phyloP scores from a whole-genome alignment of 2,113 vertebrate species.

The Phalacrocorax carbo region DNA sequence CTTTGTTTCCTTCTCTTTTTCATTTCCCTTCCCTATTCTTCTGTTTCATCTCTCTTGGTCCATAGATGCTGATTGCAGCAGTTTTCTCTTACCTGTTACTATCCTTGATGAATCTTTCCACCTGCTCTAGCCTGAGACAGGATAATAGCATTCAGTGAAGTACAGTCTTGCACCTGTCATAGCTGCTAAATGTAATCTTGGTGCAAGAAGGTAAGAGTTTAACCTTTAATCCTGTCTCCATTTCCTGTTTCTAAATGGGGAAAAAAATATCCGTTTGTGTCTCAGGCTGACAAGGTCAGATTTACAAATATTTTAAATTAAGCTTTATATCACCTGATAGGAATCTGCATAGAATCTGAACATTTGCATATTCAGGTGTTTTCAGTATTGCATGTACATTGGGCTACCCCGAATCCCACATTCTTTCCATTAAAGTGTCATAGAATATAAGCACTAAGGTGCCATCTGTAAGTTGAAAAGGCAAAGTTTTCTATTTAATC shows the following conservation, averaged over 20 bases:
- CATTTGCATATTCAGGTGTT: not conserved
- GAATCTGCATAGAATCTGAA: not conserved
- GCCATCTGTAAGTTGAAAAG: conserved; percentile 22
- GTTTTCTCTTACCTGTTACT: not conserved
- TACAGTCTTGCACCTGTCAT: not conserved
- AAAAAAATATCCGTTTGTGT: not conserved
- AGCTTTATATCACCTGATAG: not conserved
- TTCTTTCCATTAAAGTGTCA: not conserved
- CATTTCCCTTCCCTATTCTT: not conserved
- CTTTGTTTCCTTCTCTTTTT: not conserved
- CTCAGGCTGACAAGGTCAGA: not conserved
- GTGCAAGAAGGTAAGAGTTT: not conserved
- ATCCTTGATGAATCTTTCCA: not conserved
- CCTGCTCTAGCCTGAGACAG: not conserved
- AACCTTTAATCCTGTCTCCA: not conserved
- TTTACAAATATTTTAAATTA: not conserved
- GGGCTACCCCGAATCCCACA: not conserved
- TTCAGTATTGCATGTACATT: not conserved
- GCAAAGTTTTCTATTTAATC: conserved; percentile 26
- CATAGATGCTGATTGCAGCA: not conserved
- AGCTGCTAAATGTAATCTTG: not conserved
- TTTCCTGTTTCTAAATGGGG: not conserved
- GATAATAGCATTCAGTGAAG: conserved; percentile 26
- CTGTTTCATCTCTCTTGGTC: not conserved
- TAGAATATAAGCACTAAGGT: not conserved